Conservation (phyloP, 2,888 invertebrate genomes). For the Ctena decussata region DNA sequence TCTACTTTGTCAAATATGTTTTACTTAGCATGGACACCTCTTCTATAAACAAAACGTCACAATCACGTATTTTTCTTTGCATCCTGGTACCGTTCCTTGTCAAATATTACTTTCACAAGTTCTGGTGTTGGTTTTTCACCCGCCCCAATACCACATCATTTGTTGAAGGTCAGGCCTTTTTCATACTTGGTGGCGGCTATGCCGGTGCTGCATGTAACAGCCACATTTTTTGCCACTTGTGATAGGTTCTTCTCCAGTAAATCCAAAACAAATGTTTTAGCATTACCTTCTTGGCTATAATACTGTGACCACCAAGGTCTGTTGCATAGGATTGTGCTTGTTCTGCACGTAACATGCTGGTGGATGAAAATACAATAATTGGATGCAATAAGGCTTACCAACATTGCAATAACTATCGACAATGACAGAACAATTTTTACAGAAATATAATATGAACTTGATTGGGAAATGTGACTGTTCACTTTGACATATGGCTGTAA, state of each 20-base stretch:
- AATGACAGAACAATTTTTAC: no score
- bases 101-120: background rate
- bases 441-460: no score
- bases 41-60: constrained; percentile 14
- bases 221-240: constrained; percentile 5
- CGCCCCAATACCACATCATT: constrained; percentile 12
- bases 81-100: background rate
- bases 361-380: no score
- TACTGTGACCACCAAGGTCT: background rate
- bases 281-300: constrained; percentile 1
- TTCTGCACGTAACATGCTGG: no score
- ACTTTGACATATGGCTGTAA: no score
- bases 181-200: constrained; percentile 15
- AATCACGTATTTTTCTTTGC: background rate
- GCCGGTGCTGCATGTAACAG: constrained; percentile 8
- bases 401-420: no score
- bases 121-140: background rate
- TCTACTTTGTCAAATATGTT: constrained; percentile 7
- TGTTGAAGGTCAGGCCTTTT: constrained; percentile 2
- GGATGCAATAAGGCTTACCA: no score
- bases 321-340: background rate
- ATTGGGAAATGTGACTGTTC: no score
- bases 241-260: background rate
- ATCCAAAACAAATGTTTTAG: constrained; percentile 1
- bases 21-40: constrained; percentile 2